Evolutionary conservation across 2,797 vertebrate genomes (phyloP), one percentile per base, ranked within the genome.

Genomic region (Melanotaenia parkinsoni): DNA sequence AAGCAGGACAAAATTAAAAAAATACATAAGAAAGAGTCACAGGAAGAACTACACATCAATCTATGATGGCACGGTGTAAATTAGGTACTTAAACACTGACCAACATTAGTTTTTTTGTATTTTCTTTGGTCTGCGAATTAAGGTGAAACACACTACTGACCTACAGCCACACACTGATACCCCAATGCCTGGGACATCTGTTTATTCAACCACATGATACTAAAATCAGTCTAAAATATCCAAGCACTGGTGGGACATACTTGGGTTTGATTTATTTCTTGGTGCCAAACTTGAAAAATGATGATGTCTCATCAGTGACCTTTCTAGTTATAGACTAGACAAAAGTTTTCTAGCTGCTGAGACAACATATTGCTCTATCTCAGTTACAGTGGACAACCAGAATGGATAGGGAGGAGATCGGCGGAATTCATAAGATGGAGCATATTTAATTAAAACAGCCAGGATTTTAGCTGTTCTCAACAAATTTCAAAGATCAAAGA

Each of bases 121-220:
- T 72, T 45, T 43, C 28, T 56, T 50, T 59, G 13, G 0, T 63
- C 66, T 78, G 68, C 66, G 8, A 58, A 33, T 22, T 33, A 14
- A 22, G 20, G 35, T 70, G 63, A 79, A 69, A 74, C 61, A 74
- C n/a, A n/a, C n/a, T 35, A 60, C 14, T 73, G 68, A 82, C 67
- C 71, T 64, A 56, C 70, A 45, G 76, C 45, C 66, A 66, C 57
- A 77, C 67, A 61, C 72, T 75, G 57, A 75, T 40, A 74, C 22
- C 20, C 3, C 16, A 14, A 64, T 11, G 24, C 67, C 63, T 66
- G 20, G 28, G 71, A 71, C 72, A 67, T 72, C 56, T 57, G 47
- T 79, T 85, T 74, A 81, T 79, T 83, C 67, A 60, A 56, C 62
- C 60, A 58, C 63, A 70, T 54, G 35, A 61, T 58, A 54, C 58